These are phyloP conservation scores for Aproaerema taeniolella DNA, from an alignment of 2,888 invertebrate genomes.

Conservation along the genomic window DNA sequence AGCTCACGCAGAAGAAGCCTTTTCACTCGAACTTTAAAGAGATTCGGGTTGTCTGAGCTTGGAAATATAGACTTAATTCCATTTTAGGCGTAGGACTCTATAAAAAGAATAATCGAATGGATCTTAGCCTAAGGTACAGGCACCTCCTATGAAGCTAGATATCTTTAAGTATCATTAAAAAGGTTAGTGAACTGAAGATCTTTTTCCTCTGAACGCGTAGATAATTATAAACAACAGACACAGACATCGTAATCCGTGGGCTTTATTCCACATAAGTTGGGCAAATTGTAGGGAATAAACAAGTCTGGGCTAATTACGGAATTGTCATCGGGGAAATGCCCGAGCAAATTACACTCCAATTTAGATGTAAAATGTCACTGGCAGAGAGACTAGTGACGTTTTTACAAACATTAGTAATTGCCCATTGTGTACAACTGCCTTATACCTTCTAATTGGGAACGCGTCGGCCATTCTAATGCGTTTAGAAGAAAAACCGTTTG, in stretches of 20 bases:
- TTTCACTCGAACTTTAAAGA: too few relatives aligned
- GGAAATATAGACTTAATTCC: too few relatives aligned
- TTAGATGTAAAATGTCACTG: constrained; percentile 52
- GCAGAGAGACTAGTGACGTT: constrained; percentile 33
- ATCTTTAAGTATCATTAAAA: too few relatives aligned
- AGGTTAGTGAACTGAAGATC: too few relatives aligned
- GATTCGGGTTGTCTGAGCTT: too few relatives aligned
- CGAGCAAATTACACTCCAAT: constrained; percentile 51
- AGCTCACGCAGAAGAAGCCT: too few relatives aligned
- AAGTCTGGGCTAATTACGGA: constrained; percentile 51
- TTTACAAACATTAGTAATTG: constrained; percentile 47
- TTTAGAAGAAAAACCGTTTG: too few relatives aligned
- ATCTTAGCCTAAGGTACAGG: too few relatives aligned
- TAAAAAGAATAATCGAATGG: too few relatives aligned
- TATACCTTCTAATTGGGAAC: constrained; percentile 33
- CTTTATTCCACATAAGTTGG: constrained; percentile 13
- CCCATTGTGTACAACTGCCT: constrained; percentile 32
- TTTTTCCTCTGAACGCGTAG: too few relatives aligned
- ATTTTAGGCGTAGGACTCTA: too few relatives aligned
- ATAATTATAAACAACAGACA: neutral
- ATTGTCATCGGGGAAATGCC: constrained; percentile 49
- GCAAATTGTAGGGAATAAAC: constrained; percentile 32
- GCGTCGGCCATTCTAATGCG: neutral
- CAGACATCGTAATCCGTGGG: neutral
- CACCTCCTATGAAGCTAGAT: too few relatives aligned